phyloP scores from a whole-genome alignment of 2,113 vertebrate genomes.

The Pseudonaja textilis region DNA sequence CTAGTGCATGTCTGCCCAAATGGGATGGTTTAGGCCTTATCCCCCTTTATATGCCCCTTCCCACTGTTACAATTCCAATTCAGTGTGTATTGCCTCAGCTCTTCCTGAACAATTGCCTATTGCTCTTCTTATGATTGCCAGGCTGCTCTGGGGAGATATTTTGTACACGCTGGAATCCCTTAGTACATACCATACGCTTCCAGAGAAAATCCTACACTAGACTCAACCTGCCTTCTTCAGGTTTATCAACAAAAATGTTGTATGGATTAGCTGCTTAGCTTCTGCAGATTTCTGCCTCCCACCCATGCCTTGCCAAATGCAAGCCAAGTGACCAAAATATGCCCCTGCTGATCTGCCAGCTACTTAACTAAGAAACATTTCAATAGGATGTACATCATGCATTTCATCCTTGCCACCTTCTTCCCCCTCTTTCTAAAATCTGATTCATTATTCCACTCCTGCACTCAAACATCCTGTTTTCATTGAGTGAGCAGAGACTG shows the following conservation, averaged over 20 bases:
- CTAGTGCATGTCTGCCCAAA: not conserved
- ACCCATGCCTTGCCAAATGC: not conserved
- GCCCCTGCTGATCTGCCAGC: not conserved
- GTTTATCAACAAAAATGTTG: not conserved
- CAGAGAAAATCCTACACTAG: not conserved
- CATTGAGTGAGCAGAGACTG: not conserved
- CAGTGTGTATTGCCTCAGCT: not conserved
- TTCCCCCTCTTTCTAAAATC: not conserved
- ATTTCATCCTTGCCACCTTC: not conserved
- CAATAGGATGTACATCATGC: not conserved
- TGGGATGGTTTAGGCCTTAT: not conserved
- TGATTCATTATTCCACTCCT: not conserved
- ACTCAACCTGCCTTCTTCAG: not conserved
- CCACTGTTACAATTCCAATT: not conserved
- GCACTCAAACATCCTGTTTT: not conserved
- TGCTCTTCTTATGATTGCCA: not conserved
- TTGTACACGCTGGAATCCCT: not conserved
- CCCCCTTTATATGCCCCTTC: not conserved
- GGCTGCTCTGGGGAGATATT: not conserved
- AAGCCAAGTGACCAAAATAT: not conserved
- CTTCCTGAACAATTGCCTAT: not conserved
- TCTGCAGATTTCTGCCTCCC: not conserved
- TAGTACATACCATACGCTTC: not conserved
- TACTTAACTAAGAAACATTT: not conserved
- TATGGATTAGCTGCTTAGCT: not conserved